Base-by-base conservation (phyloP, 2,113 vertebrate species). In the Anhinga anhinga region DNA sequence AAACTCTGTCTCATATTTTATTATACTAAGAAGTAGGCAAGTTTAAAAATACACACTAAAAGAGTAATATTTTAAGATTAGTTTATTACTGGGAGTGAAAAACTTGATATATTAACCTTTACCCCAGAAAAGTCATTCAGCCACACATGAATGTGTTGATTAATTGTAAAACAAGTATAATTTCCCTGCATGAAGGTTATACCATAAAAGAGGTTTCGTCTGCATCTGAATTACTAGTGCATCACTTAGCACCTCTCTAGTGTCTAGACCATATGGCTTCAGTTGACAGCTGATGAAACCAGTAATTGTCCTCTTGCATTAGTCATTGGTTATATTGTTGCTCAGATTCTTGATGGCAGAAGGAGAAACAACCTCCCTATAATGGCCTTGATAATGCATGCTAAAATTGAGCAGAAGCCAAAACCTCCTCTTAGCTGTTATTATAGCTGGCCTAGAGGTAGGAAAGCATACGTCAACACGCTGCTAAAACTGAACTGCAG, bases 201-300 rank as follows among this genome's bases (percentile, higher is more conserved):
- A 73, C 27, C 32, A 49, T 69, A 66, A 52, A 73, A 77, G 45
- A 88, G 21, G 27, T 40, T 93, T 95, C 2, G 20, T 76, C 70
- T 82, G 34, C 47, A 92, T 73, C 45, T 92, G 90, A 94, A 96
- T 94, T 94, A 86, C 62, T 58, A 77, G 71, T 53, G 49, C 79
- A 93, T 96, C 90, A 88, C 50, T 95, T 88, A 83, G 78, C 67
- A 88, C 66, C 74, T 79, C 87, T 58, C 92, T 80, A 45, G 70
- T 85, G 78, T 70, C 71, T 94, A 77, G 71, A 93, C 61, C 93
- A 96, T 93, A 95, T 96, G 95, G 95, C 84, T 96, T 96, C 87
- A 90, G 88, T 17, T 92, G 92, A 90, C 92, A 96, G 81, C 62
- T 90, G 92, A 93, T 94, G 87, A 92, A 91, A 90, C 30, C 40